Percentiles rank a stretch among this genome's conserved stretches.
Evolutionary conservation across 2,113 vertebrate genomes (phyloP).

Genomic region (Etheostoma cragini): DNA sequence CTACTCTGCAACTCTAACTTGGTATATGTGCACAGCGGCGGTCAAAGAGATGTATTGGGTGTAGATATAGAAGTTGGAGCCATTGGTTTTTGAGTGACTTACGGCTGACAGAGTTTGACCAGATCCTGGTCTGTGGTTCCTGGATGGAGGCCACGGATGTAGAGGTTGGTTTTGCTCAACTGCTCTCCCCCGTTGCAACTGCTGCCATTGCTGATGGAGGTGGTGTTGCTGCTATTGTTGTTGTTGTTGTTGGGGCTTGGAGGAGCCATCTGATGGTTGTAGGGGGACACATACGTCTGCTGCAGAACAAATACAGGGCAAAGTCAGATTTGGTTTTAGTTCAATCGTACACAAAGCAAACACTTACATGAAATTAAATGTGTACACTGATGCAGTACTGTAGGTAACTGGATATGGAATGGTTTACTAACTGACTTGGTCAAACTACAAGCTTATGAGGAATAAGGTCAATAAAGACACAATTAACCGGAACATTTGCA

Average conservation of each 20-base stretch:
- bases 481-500: slow-evolving; percentile 31
- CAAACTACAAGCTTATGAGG: background rate
- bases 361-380: background rate
- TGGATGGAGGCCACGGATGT: slow-evolving; percentile 93
- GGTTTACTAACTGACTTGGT: background rate
- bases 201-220: slow-evolving; percentile 74
- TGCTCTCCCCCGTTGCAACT: slow-evolving; percentile 85
- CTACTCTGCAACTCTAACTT: slow-evolving; percentile 24
- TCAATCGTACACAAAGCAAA: background rate
- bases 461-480: slow-evolving; percentile 20
- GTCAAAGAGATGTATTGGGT: slow-evolving; percentile 53
- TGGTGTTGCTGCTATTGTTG: slow-evolving; percentile 65
- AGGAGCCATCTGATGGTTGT: slow-evolving; percentile 91
- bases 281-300: slow-evolving; percentile 89
- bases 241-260: slow-evolving; percentile 87
- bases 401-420: background rate
- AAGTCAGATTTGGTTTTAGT: slow-evolving; percentile 1
- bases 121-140: slow-evolving; percentile 95
- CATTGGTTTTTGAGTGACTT: slow-evolving; percentile 76
- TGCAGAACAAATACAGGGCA: slow-evolving; percentile 52
- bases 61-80: slow-evolving; percentile 17
- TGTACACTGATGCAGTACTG: background rate
- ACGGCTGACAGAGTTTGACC: slow-evolving; percentile 95
- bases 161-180: slow-evolving; percentile 95
- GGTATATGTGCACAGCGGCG: background rate